Conservation (phyloP, 1,140 invertebrate species). For the Calliphora vicina region DNA sequence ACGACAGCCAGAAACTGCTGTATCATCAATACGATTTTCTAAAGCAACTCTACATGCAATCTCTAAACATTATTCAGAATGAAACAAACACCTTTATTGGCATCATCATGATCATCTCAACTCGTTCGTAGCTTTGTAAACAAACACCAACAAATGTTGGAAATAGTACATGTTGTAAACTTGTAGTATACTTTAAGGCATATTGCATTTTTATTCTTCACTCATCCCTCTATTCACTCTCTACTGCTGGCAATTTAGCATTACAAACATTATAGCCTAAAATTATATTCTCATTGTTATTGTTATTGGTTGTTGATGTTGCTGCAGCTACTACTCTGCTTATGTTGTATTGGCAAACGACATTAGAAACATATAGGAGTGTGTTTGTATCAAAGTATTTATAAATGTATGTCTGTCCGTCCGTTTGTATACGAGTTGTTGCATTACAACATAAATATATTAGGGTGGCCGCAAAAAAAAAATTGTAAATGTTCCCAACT, state of each 20-base stretch:
- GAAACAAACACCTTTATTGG: conserved; percentile 15
- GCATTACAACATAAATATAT: no score
- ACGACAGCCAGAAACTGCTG: not conserved
- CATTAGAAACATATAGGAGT: not conserved
- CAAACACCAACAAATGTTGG: not conserved
- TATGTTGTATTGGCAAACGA: conserved; percentile 4
- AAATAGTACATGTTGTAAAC: not conserved
- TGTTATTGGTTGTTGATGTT: not conserved
- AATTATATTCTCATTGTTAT: not conserved
- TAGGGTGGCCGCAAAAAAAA: no score
- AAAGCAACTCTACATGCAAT: not conserved
- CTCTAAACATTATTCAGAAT: not conserved
- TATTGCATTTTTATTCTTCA: not conserved
- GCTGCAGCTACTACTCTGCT: not conserved
- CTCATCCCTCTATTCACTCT: not conserved
- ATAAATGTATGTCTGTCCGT: not conserved
- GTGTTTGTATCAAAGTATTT: not conserved
- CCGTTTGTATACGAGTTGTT: not conserved
- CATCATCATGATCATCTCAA: not conserved
- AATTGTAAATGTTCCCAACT: no score
- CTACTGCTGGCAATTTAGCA: not conserved
- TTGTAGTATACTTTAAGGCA: not conserved
- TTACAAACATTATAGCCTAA: not conserved
- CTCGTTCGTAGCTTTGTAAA: not conserved
- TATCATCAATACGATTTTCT: conserved; percentile 10